Conservation (phyloP, 23 tunicate species). For the Phallusia fumigata region DNA sequence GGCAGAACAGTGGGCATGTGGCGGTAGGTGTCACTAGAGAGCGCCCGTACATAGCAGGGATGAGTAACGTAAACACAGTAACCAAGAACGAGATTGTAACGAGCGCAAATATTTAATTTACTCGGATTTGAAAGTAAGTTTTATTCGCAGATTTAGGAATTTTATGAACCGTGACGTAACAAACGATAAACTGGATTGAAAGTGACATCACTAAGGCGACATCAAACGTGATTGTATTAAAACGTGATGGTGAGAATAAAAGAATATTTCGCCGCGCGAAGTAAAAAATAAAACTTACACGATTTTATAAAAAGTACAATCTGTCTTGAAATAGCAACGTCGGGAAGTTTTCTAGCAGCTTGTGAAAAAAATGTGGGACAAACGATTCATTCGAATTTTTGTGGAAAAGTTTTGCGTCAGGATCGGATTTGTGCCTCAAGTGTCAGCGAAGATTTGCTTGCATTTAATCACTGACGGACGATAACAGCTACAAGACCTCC, state of each 20-base stretch:
- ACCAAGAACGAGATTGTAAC: not conserved
- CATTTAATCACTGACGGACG: no score
- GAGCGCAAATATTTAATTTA: not conserved
- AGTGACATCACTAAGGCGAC: not conserved
- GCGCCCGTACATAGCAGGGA: not conserved
- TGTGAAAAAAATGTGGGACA: not conserved
- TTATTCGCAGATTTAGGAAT: not conserved
- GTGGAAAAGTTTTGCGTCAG: not conserved
- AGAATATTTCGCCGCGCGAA: not conserved
- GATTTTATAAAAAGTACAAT: not conserved
- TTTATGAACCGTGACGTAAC: no score
- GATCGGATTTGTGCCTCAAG: not conserved
- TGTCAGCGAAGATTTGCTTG: no score
- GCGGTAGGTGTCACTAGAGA: not conserved
- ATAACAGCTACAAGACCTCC: not conserved
- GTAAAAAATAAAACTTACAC: slow-evolving; percentile 2
- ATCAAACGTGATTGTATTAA: not conserved
- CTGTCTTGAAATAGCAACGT: not conserved
- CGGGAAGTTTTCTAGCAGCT: not conserved
- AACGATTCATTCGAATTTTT: not conserved
- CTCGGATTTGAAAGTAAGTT: not conserved
- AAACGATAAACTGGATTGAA: not conserved
- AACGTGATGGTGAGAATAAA: not conserved
- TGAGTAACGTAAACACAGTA: not conserved
- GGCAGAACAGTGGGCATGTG: not conserved